Evolutionary conservation across 2,113 vertebrate species (phyloP).

Genomic region (Ageneiosus marmoratus): DNA sequence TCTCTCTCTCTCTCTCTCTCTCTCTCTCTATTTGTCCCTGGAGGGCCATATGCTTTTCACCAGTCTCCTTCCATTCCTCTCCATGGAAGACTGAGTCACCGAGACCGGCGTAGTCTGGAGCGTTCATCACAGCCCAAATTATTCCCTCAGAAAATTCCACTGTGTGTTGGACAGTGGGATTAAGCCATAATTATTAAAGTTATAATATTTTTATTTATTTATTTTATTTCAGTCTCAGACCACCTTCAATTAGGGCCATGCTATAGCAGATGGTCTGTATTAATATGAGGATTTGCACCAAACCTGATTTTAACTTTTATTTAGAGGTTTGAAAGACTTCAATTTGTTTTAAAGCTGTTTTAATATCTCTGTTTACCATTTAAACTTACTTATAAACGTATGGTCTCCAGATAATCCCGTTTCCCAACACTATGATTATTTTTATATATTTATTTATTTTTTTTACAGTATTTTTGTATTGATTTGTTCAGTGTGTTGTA

Average conservation of each 20-base stretch:
- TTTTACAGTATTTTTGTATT: background rate
- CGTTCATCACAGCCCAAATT: slow-evolving; percentile 31
- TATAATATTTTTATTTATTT: background rate
- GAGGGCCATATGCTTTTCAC: slow-evolving; percentile 64
- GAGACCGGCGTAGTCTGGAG: slow-evolving; percentile 28
- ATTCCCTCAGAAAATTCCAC: slow-evolving; percentile 38
- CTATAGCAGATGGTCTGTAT: slow-evolving; percentile 4
- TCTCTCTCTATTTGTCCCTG: slow-evolving; percentile 56
- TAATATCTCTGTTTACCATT: background rate
- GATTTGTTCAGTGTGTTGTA: slow-evolving; percentile 18
- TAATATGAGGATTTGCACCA: background rate
- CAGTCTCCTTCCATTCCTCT: slow-evolving; percentile 13
- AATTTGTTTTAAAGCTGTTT: background rate
- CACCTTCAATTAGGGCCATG: background rate
- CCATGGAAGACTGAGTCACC: slow-evolving; percentile 12
- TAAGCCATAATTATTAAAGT: slow-evolving; percentile 44
- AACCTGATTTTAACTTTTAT: background rate
- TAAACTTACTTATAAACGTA: background rate
- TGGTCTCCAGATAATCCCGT: no score
- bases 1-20: slow-evolving; percentile 53
- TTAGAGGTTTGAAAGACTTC: background rate
- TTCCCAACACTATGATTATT: background rate
- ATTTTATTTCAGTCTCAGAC: background rate
- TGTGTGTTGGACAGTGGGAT: slow-evolving; percentile 44
- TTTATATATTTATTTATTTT: background rate